Percentiles rank a stretch among this genome's conserved stretches.
phyloP scores from a whole-genome alignment of 2,113 vertebrate genomes.

The Corynorhinus townsendii region DNA sequence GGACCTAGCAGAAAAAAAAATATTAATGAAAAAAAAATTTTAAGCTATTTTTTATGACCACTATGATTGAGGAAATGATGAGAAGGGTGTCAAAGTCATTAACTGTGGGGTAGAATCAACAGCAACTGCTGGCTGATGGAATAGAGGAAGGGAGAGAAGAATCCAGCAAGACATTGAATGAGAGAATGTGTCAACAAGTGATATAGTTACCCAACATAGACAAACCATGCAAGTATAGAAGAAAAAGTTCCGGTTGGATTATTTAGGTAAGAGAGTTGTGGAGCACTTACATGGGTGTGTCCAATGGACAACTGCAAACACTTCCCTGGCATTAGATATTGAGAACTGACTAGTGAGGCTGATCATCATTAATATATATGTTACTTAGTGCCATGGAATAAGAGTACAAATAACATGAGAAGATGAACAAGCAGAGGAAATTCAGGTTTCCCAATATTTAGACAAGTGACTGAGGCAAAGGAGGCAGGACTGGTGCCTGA shows the following conservation, averaged over 20 bases:
- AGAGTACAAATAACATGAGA: not conserved
- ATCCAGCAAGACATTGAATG: not conserved
- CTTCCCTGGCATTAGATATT: not conserved
- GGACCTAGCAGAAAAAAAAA: not conserved
- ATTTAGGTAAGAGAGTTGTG: not conserved
- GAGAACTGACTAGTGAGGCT: not conserved
- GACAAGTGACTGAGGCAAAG: accelerated
- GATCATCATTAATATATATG: not conserved
- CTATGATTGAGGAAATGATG: not conserved
- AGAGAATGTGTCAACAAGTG: not conserved
- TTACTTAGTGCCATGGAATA: not conserved
- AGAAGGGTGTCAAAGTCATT: not conserved
- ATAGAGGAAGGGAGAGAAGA: not conserved
- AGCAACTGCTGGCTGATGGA: not conserved
- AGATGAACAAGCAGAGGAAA: not conserved
- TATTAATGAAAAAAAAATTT: not conserved
- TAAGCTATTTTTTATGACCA: not conserved
- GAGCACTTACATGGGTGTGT: too few relatives aligned
- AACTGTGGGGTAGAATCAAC: not conserved
- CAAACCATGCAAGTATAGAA: not conserved
- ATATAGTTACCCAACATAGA: not conserved
- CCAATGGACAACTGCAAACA: not conserved
- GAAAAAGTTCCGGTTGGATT: not conserved
- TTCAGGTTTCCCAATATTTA: not conserved
- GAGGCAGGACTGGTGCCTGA: not conserved